Base-by-base conservation (phyloP, 2,113 vertebrate species). In the Anoplopoma fimbria region DNA sequence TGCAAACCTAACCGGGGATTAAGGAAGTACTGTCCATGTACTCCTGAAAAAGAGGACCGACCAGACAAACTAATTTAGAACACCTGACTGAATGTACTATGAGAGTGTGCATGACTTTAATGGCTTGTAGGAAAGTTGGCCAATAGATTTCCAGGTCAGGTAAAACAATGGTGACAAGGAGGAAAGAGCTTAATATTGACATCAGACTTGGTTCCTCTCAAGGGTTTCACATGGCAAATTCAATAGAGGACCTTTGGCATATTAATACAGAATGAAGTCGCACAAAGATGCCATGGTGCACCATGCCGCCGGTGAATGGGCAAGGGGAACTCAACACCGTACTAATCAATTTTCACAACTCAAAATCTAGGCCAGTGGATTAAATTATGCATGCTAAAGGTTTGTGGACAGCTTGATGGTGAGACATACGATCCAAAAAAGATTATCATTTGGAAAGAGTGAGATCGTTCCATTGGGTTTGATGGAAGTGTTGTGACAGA, bases 301-400 rank as follows among this genome's bases (percentile, higher is more conserved):
- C 82, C 31, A 53, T 83, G 70, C 72, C 69, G 21, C 89, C 57
- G 4, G 34, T 95, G 95, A 95, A 96, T 94, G 90, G 94, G 88
- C 88, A 85, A 53, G 14, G 86, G 94, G 82, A 95, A 96, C 91
- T 86, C 87, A 94, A 96, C 91, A 95, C 95, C 93, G 38, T 82
- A 81, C 93, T 94, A 95, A 96, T 96, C 95, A 94, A 94, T 95
- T 96, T 95, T 93, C 92, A 94, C 93, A 93, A 94, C 92, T 93
- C 90, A 92, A 94, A 95, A 96, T 96, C 91, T 88, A 95, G 93
- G 93, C 87, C 94, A 93, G 84, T 73, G 45, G 85, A 94, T 93
- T 96, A 93, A 95, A 95, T 96, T 95, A 96, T 96, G 92, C 90
- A 95, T 95, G 95, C 82, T 80, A 87, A 88, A 86, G 91, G 91